Conservation (phyloP, 2,113 vertebrate genomes). For the Naja naja region DNA sequence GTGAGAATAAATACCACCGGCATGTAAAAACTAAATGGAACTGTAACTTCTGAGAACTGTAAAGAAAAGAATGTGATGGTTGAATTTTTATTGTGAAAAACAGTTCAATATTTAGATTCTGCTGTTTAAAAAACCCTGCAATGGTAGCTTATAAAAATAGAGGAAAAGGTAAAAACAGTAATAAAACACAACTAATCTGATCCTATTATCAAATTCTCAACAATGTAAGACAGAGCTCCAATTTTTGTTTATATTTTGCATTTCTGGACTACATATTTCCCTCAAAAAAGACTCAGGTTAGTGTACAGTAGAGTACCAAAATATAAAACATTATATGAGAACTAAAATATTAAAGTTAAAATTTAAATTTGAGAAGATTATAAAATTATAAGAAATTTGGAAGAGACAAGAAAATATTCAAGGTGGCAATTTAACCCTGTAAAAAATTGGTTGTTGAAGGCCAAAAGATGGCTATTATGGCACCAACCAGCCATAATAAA, state of each 20-base stretch:
- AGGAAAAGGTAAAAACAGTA: neutral
- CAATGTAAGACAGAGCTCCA: neutral
- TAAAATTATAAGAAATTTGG: neutral
- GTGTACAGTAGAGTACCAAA: neutral
- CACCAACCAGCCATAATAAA: neutral
- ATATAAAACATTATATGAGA: neutral
- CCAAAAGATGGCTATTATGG: neutral
- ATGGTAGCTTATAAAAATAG: neutral
- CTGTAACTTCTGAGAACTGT: neutral
- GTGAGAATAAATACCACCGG: neutral
- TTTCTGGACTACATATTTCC: neutral
- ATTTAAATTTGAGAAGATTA: neutral
- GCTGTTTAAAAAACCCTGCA: neutral
- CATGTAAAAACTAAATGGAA: slow-evolving; percentile 38
- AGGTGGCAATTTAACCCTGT: neutral
- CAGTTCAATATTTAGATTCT: neutral
- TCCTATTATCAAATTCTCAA: neutral
- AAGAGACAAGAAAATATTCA: neutral
- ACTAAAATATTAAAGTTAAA: neutral
- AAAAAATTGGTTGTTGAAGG: neutral
- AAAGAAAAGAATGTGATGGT: neutral
- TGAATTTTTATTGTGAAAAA: neutral
- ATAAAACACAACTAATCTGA: neutral
- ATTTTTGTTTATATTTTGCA: neutral
- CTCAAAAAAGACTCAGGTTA: neutral